Evolutionary conservation across 2,113 vertebrate genomes (phyloP).

Genomic region (Pygoscelis adeliae): DNA sequence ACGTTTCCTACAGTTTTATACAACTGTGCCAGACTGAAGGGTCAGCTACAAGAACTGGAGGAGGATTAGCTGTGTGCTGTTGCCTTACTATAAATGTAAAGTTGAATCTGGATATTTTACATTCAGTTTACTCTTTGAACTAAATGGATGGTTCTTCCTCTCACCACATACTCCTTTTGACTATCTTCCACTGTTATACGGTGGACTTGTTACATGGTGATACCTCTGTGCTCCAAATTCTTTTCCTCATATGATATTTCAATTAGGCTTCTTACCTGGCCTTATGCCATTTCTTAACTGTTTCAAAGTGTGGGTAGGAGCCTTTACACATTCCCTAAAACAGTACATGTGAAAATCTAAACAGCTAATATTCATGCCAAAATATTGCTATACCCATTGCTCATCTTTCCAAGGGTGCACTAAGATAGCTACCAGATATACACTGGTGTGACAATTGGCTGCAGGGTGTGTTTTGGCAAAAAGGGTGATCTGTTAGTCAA

Average conservation of each 20-base stretch:
- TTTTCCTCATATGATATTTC: neutral
- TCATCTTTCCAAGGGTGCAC: neutral
- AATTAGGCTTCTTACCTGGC: conserved; percentile 11
- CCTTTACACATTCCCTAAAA: neutral
- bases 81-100: conserved; percentile 26
- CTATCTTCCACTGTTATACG: neutral
- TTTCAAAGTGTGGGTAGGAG: conserved; percentile 29
- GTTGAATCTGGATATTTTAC: conserved; percentile 20
- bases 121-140: conserved; percentile 31
- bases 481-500: conserved; percentile 1
- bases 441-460: conserved; percentile 1
- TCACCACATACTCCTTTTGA: neutral
- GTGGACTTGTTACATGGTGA: neutral
- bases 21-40: conserved; percentile 27
- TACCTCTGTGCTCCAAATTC: neutral
- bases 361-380: conserved; percentile 23
- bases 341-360: neutral
- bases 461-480: conserved; percentile 28
- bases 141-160: conserved; percentile 8
- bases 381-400: neutral
- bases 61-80: neutral
- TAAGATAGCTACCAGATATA: neutral
- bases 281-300: neutral
- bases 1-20: neutral
- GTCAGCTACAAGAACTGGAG: conserved; percentile 5